A percentile compares a stretch with the other conserved stretches of the same genome.
phyloP scores from a whole-genome alignment of 2,113 vertebrate species.

The Nibea coibor region DNA sequence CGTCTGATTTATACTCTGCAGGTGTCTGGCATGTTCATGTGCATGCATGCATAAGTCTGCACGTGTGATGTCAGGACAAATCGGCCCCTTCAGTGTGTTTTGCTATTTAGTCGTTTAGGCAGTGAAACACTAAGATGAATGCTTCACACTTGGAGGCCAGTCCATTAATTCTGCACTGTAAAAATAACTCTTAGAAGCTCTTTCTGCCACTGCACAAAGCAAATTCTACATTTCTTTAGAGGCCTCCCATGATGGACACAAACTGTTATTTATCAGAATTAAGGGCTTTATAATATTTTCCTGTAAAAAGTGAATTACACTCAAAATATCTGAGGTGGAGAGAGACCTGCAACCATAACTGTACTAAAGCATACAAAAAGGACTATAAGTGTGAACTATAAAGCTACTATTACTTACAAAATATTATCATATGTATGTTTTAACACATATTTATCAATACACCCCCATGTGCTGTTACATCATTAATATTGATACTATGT shows the following conservation, averaged over 20 bases:
- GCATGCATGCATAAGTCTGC: constrained; percentile 46
- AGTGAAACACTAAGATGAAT: constrained; percentile 49
- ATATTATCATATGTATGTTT: too few relatives aligned
- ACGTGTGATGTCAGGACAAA: constrained; percentile 56
- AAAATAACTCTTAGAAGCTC: constrained; percentile 11
- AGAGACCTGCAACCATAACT: too few relatives aligned
- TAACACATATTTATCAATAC: too few relatives aligned
- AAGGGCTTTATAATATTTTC: constrained; percentile 13
- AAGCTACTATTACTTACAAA: too few relatives aligned
- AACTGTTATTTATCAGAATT: constrained; percentile 1
- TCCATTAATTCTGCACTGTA: constrained; percentile 48
- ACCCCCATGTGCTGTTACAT: too few relatives aligned
- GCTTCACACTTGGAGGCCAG: constrained; percentile 33
- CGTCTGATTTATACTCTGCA: constrained; percentile 78
- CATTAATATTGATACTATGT: neutral
- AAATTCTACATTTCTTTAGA: constrained; percentile 13
- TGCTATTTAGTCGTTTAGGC: constrained; percentile 30
- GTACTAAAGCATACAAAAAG: too few relatives aligned
- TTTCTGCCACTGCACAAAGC: constrained; percentile 22
- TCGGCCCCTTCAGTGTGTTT: constrained; percentile 41
- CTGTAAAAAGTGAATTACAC: neutral
- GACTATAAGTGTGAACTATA: too few relatives aligned
- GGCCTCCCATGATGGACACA: neutral
- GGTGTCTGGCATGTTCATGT: constrained; percentile 71
- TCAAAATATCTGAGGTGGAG: too few relatives aligned